These are phyloP conservation scores for Drosophila diplacantha DNA, from an alignment of 2,888 invertebrate genomes.

Conservation along the genomic window DNA sequence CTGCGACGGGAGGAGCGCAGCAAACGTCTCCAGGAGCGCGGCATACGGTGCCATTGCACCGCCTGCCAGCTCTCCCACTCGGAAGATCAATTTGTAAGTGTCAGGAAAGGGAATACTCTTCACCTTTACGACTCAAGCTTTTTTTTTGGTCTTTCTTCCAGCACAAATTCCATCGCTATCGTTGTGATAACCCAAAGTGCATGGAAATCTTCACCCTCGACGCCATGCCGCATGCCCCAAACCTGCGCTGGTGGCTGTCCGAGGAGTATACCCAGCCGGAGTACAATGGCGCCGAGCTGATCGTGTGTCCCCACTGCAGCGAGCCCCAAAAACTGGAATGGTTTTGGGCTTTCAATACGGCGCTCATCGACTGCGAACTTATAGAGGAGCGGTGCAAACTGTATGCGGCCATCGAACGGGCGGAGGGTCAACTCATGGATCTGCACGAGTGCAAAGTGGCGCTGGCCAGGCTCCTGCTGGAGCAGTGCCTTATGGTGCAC, in stretches of 20 bases:
- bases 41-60: conserved; percentile 61
- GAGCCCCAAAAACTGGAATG: conserved; percentile 63
- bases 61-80: conserved; percentile 57
- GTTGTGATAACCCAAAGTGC: conserved; percentile 69
- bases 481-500: conserved; percentile 64
- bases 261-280: conserved; percentile 57
- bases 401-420: conserved; percentile 62
- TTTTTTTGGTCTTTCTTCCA: conserved; percentile 12
- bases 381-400: conserved; percentile 64
- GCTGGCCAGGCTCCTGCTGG: conserved; percentile 61
- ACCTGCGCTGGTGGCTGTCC: conserved; percentile 65
- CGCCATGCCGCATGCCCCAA: conserved; percentile 56
- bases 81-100: conserved; percentile 66
- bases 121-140: not conserved
- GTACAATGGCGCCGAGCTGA: conserved; percentile 57
- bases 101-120: not conserved
- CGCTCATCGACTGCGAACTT: conserved; percentile 60
- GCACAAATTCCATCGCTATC: conserved; percentile 70
- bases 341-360: conserved; percentile 63
- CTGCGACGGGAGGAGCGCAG: conserved; percentile 50
- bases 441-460: conserved; percentile 62
- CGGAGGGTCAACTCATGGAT: conserved; percentile 58
- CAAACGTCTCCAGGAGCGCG: conserved; percentile 51
- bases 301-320: conserved; percentile 55
- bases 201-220: conserved; percentile 63